Base-by-base conservation (phyloP, 2,113 vertebrate genomes). In the Rhabdomys dilectus region DNA sequence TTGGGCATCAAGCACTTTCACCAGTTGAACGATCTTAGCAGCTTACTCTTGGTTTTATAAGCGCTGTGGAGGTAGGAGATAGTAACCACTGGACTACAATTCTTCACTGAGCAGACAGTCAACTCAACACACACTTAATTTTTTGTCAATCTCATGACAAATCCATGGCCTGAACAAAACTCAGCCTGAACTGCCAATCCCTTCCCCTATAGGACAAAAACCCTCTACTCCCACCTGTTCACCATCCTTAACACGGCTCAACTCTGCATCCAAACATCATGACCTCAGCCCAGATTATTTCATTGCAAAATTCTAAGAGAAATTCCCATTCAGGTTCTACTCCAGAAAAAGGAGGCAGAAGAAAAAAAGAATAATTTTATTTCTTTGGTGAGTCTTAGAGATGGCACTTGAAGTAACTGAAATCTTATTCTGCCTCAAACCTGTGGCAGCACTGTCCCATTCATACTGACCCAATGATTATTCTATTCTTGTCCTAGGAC, bases 211-310 rank as follows among this genome's bases (percentile, higher is more conserved):
- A 85, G 78, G 51, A 42, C 34, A n/a, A 9, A 45, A 82, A 7
- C 26, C 76, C 42, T 45, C 13, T 58, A 0, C 53, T 89, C 81
- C 73, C 3, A 53, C 45, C 82, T 88, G 85, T 29, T 76, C 76
- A 75, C 56, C 62, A 56, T 64, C 24, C 70, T 78, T 68, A 90
- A 64, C 24, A 76, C 86, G 24, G 66, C 64, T 90, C 58, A 68
- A 22, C 53, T 89, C 89, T 91, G 29, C 42, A 88, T 87, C 70
- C 31, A 97, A 95, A 96, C 7, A 72, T 51, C 84, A 88, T 58
- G 53, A 80, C 34, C 26, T 94, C 66, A 82, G 60, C 36, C 4
- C 76, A 45, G 60, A 34, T 58, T 68, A 82, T 86, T 76, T 81
- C 66, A 95, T 34, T 56, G 62, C 56, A 96, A 64, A 16, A 51